Conservation (phyloP, 2,888 invertebrate species). For the Euclidia mi region DNA sequence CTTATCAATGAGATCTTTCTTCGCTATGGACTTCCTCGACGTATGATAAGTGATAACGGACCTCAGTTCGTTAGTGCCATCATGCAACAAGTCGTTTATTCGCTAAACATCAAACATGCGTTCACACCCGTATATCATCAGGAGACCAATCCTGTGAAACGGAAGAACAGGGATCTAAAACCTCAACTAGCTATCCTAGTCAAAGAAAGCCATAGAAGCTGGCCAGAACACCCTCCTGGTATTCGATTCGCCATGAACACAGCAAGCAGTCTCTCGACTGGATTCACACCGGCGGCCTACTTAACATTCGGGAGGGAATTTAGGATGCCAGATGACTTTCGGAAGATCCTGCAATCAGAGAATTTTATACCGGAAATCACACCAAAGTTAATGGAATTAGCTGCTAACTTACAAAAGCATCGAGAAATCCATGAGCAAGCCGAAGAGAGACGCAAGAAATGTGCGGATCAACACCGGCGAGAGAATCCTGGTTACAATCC, state of each 20-base stretch:
- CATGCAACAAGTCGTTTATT: conserved; percentile 61
- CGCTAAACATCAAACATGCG: no score
- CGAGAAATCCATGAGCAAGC: conserved; percentile 10
- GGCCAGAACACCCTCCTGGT: no score
- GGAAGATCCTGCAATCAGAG: conserved; percentile 10
- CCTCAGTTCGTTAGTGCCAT: no score
- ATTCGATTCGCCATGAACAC: no score
- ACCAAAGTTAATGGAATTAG: conserved; percentile 10
- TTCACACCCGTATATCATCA: conserved; percentile 62
- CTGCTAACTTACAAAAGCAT: conserved; percentile 1
- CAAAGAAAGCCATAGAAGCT: no score
- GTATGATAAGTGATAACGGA: no score
- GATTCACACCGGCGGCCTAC: no score
- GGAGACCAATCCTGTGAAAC: conserved; percentile 24
- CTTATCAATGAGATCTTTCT: conserved; percentile 65
- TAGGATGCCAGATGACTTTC: no score
- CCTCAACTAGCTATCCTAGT: conserved; percentile 25
- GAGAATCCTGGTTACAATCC: conserved; percentile 4
- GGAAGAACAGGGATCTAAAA: conserved; percentile 26
- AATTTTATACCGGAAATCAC: conserved; percentile 17
- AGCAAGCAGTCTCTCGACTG: no score
- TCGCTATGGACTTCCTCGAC: conserved; percentile 67
- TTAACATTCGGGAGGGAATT: no score
- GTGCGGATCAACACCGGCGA: conserved; percentile 1
- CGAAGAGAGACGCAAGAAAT: conserved; percentile 8